A percentile compares a stretch with the other conserved stretches of the same genome.
Evolutionary conservation across 2,888 invertebrate genomes (phyloP).

Genomic region (Monopis laevigella): DNA sequence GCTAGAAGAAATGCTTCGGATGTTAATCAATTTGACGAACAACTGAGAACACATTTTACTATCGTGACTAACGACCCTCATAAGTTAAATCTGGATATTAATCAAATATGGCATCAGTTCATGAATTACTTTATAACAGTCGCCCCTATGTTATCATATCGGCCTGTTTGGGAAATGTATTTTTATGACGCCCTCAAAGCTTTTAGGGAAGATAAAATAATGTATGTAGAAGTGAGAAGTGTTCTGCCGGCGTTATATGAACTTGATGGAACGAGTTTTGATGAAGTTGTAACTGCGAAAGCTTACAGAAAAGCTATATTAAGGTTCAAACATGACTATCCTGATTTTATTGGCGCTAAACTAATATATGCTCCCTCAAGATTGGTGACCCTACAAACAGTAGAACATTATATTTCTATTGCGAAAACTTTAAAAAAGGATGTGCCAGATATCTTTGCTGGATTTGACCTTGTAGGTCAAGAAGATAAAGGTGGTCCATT

Average conservation of each 20-base stretch:
- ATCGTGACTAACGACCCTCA: constrained; percentile 60
- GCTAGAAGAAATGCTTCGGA: constrained; percentile 44
- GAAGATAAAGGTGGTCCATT: constrained; percentile 77
- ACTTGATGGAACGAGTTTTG: constrained; percentile 68
- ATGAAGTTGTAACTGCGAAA: constrained; percentile 62
- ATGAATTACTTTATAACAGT: constrained; percentile 62
- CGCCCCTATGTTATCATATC: constrained; percentile 64
- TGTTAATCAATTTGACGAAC: constrained; percentile 52
- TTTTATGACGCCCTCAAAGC: constrained; percentile 71
- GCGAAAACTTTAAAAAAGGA: constrained; percentile 43
- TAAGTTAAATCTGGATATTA: constrained; percentile 53
- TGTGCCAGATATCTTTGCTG: constrained; percentile 74
- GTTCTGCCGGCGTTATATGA: constrained; percentile 72
- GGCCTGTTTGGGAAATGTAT: constrained; percentile 72
- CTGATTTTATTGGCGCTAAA: constrained; percentile 74
- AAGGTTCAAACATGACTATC: constrained; percentile 66
- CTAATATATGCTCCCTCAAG: constrained; percentile 75
- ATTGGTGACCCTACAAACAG: constrained; percentile 34
- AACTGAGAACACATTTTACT: constrained; percentile 62
- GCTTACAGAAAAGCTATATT: constrained; percentile 66
- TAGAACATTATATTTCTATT: constrained; percentile 50
- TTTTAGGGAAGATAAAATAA: constrained; percentile 72
- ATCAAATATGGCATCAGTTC: constrained; percentile 70
- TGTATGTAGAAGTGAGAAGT: constrained; percentile 76
- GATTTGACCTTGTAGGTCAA: constrained; percentile 84